Evolutionary conservation across 2,113 vertebrate species (phyloP).

Genomic region (Petaurus breviceps): DNA sequence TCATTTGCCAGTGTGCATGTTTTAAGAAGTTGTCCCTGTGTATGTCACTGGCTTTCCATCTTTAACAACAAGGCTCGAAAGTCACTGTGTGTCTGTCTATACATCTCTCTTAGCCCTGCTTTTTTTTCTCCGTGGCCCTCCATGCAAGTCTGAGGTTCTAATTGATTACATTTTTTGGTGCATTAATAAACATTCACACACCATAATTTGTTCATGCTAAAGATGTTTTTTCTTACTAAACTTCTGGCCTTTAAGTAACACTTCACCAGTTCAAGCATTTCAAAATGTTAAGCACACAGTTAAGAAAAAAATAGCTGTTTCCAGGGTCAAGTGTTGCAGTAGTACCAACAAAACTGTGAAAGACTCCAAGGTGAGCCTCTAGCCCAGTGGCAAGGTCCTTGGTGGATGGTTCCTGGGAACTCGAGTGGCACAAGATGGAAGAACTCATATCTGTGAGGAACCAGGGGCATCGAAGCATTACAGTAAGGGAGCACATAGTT

Average conservation of each 20-base stretch:
- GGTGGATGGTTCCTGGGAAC: background rate
- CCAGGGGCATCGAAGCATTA: background rate
- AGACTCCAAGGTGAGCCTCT: background rate
- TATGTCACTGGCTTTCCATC: background rate
- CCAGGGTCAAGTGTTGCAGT: background rate
- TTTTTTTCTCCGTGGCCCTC: background rate
- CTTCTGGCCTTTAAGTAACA: background rate
- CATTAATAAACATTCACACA: background rate
- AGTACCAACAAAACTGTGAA: background rate
- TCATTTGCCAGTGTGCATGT: background rate
- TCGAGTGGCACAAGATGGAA: background rate
- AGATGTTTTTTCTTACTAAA: conserved; percentile 17
- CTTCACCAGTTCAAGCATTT: conserved; percentile 26
- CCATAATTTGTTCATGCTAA: background rate
- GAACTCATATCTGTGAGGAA: background rate
- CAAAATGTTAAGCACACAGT: conserved; percentile 6
- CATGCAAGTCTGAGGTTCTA: background rate
- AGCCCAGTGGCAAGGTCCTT: background rate
- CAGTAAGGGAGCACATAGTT: background rate
- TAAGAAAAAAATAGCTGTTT: background rate
- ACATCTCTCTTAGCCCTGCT: background rate
- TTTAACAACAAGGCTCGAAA: background rate
- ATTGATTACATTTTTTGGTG: background rate
- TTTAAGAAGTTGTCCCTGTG: background rate
- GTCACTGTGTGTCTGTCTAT: background rate